Evolutionary conservation across 2,113 vertebrate species (phyloP), one percentile per base, ranked within the genome.

Genomic region (Oenanthe oenanthe): DNA sequence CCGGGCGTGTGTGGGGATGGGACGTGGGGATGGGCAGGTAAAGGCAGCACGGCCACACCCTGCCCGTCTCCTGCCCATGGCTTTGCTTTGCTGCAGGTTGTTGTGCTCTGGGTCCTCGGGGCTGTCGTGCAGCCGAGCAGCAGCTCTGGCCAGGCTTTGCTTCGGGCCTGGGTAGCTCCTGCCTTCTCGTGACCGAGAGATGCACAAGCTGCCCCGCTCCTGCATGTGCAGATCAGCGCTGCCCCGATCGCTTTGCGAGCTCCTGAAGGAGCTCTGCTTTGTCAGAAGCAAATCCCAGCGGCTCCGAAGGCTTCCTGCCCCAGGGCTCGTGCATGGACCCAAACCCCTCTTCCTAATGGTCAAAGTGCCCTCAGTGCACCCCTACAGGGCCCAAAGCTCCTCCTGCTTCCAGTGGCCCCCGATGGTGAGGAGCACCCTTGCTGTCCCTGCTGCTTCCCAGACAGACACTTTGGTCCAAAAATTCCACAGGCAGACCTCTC

Each of bases 171-270:
- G 63, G 1, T 66, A 60, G 60, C 38, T 78, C 8, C 0, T 7
- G 38, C 54, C 25, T 85, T 63, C 54, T 82, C 32, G 25, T 2
- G 4, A 50, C 31, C 0, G 1, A 32, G n/a, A 78, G 73, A 47
- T 50, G 48, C 60, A 50, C 38, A 20, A n/a, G 7, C 9, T 32
- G 76, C 72, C 83, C 48, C 2, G 2, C 45, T 78, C 47, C 71
- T 80, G 96, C 79, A 84, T 63, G 90, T 75, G 85, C 67, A 60
- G 75, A 61, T 56, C 89, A 60, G 76, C 29, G 36, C 34, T 40
- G 53, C 45, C 48, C 66, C 2, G 2, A 8, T 20, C 0, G 2
- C 71, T 93, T 71, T 22, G 63, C 15, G 32, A 79, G 76, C 45
- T 92, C 45, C 24, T 1, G 7, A 13, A 32, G 47, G 67, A 67